phyloP scores from a whole-genome alignment of 2,888 invertebrate genomes.

The Brenthis ino region DNA sequence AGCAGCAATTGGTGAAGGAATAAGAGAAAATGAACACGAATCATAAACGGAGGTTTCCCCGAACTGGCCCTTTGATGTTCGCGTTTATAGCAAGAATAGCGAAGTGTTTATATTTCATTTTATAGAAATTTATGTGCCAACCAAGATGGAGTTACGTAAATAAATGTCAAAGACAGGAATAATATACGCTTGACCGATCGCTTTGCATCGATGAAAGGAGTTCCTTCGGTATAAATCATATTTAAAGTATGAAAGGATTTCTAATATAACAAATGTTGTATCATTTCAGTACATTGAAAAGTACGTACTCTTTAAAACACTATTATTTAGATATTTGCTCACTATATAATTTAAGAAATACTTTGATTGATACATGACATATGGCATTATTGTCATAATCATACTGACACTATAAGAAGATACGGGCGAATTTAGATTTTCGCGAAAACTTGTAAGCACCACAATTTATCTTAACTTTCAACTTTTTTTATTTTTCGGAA shows the following conservation, averaged over 20 bases:
- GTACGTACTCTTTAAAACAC: neutral
- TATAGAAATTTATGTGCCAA: conserved; percentile 64
- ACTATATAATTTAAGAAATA: no score
- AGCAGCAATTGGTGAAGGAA: conserved; percentile 35
- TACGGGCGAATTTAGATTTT: no score
- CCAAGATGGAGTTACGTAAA: conserved; percentile 56
- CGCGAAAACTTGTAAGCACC: no score
- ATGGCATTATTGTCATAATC: no score
- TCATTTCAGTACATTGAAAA: conserved; percentile 3
- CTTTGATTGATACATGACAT: no score
- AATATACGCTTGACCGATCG: conserved; percentile 54
- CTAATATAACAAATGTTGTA: conserved; percentile 12
- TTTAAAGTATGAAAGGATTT: conserved; percentile 19
- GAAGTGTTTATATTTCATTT: conserved; percentile 59
- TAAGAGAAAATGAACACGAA: conserved; percentile 3
- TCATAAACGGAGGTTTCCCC: conserved; percentile 56
- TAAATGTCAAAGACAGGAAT: conserved; percentile 58
- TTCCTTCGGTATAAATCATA: conserved; percentile 33
- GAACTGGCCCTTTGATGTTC: conserved; percentile 70
- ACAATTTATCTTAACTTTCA: no score
- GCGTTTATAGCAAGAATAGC: conserved; percentile 15
- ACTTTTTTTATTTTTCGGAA: no score
- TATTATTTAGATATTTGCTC: neutral
- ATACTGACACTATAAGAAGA: no score
- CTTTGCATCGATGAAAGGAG: conserved; percentile 56